Evolutionary conservation across 2,888 invertebrate genomes (phyloP), one percentile per base, ranked within the genome.

Genomic region (Amphipoea lucens): DNA sequence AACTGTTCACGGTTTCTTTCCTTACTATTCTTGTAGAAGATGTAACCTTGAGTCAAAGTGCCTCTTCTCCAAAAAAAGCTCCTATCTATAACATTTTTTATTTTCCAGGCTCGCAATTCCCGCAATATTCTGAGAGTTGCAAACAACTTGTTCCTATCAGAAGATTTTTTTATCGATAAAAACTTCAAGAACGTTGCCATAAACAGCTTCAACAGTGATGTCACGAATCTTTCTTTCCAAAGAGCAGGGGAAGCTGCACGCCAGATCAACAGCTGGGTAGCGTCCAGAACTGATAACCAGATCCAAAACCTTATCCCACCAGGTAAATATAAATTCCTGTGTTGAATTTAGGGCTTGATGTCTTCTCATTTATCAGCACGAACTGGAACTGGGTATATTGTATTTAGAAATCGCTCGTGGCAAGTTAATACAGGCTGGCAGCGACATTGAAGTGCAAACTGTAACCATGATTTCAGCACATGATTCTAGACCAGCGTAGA

Each of bases 201-300:
- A 17, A 92, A 94, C 29, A 93, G 97, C 68, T 98, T 98, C 88
- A 92, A 91, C n/a, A 94, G 98, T n/a, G 97, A 97, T 65, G 95
- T 98, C 0, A 96, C 97, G 0, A 91, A 93, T 1, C 93, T 97
- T 0, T 97, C 97, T 92, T 98, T 98, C 87, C 85, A 78, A 0
- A 93, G 95, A 20, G 91, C 97, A 2, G 87, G 94, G 0, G 91
- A 92, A 48, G 96, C 98, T 7, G 97, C 97, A 1, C 86, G 93
- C 4, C 92, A 91, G 36, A 98, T 99, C 74, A 99, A 99, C 91
- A 91, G 94, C 9, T 99, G 98, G 98, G 98, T 98, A 2, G 97
- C 97, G 73, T 94, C 96, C 12, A 94, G 97, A 74, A 99, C 99
- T 0, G 96, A 97, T 60, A 97, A 98, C 48, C 97, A 97, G 90